Conservation (phyloP, 2,113 vertebrate genomes). For the Felis catus region DNA sequence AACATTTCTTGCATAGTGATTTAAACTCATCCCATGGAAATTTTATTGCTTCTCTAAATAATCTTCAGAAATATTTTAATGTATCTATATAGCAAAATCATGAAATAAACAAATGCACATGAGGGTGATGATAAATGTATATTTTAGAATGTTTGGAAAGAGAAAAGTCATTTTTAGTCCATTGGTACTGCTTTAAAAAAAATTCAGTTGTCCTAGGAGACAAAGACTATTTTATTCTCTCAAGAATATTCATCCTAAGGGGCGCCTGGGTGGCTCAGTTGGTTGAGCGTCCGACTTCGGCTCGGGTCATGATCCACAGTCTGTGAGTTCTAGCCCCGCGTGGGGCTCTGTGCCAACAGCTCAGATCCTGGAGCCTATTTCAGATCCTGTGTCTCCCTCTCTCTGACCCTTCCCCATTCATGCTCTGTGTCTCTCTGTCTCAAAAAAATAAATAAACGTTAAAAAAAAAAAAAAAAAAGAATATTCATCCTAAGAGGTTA, state of each 20-base stretch:
- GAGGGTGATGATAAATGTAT: not conserved
- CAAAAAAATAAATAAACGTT: too few species aligned
- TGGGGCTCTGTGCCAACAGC: too few species aligned
- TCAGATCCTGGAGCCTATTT: too few species aligned
- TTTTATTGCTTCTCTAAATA: not conserved
- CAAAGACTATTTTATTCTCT: not conserved
- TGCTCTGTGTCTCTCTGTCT: too few species aligned
- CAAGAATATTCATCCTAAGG: constrained; percentile 10
- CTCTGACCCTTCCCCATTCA: too few species aligned
- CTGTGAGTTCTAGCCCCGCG: too few species aligned
- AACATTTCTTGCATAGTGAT: constrained; percentile 45
- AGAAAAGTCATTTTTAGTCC: not conserved
- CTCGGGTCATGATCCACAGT: too few species aligned
- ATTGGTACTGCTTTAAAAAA: not conserved
- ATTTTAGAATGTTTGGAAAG: constrained; percentile 22
- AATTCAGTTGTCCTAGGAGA: constrained; percentile 32
- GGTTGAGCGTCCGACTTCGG: too few species aligned
- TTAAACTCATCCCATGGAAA: constrained; percentile 48
- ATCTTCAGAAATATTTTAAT: constrained; percentile 25
- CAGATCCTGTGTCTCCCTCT: too few species aligned
- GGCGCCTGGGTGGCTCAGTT: too few species aligned
- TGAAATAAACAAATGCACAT: constrained; percentile 21
- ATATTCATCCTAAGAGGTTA: constrained; percentile 32
- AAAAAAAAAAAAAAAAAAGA: not conserved
- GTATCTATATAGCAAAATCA: not conserved